Percentiles rank a stretch among this genome's conserved stretches.
Evolutionary conservation across 2,888 invertebrate species (phyloP).

Genomic region (Imbricaverruca yamaguchii): DNA sequence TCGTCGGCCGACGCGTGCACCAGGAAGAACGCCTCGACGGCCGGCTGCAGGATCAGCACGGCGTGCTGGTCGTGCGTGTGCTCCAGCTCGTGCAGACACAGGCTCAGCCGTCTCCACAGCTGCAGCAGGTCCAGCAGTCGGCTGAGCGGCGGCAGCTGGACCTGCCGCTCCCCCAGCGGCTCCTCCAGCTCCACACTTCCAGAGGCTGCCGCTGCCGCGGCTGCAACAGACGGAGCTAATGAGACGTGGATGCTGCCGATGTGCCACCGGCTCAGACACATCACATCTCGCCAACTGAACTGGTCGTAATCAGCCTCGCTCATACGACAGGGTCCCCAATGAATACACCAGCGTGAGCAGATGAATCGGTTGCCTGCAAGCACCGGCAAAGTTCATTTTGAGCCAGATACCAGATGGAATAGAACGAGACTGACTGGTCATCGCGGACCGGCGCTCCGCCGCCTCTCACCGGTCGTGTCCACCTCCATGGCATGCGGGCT

Average conservation of each 20-base stretch:
- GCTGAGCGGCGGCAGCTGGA: slow-evolving; percentile 52
- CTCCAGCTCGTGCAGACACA: slow-evolving; percentile 67
- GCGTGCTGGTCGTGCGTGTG: slow-evolving; percentile 80
- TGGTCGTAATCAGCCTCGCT: too few species aligned
- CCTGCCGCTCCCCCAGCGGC: neutral
- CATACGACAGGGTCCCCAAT: too few species aligned
- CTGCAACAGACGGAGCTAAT: neutral
- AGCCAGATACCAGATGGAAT: too few species aligned
- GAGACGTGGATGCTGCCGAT: neutral
- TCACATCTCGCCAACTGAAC: too few species aligned
- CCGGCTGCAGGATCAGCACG: slow-evolving; percentile 69
- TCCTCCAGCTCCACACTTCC: neutral
- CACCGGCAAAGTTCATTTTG: too few species aligned
- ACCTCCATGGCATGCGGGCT: slow-evolving; percentile 33
- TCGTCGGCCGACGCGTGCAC: slow-evolving; percentile 51
- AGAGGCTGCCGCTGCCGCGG: neutral
- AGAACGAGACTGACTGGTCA: too few species aligned
- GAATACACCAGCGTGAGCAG: too few species aligned
- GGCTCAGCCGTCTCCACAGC: slow-evolving; percentile 69
- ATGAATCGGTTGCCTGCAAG: too few species aligned
- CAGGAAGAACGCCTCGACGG: slow-evolving; percentile 84
- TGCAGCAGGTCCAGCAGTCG: slow-evolving; percentile 61
- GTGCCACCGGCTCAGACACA: too few species aligned
- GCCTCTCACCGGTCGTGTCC: slow-evolving; percentile 29
- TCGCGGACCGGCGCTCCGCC: neutral